Percentiles rank a stretch among this genome's conserved stretches.
These are phyloP conservation scores for Drosophila baimaii DNA, from an alignment of 1,140 invertebrate genomes.

Conservation along the genomic window DNA sequence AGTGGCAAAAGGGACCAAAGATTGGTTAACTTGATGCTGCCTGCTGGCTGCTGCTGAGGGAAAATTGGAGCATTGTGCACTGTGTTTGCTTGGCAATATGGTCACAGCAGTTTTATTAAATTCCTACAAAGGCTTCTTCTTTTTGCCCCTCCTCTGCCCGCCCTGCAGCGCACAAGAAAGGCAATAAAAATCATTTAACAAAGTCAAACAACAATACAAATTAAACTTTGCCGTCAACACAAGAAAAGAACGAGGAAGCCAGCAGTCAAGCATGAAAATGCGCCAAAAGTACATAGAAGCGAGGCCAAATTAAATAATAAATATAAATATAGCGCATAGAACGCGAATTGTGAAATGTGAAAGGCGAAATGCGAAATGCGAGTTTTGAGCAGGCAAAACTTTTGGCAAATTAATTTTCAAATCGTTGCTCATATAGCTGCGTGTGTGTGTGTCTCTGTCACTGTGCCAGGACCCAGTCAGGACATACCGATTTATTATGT, in stretches of 20 bases:
- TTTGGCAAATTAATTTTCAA: slow-evolving; percentile 73
- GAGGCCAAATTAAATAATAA: slow-evolving; percentile 77
- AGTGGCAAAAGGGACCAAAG: slow-evolving; percentile 30
- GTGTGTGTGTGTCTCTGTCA: slow-evolving; percentile 39
- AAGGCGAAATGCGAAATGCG: slow-evolving; percentile 17
- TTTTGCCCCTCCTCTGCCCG: not conserved
- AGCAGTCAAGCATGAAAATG: slow-evolving; percentile 64
- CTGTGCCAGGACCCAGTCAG: slow-evolving; percentile 29
- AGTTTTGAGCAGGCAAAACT: slow-evolving; percentile 54
- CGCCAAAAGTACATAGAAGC: slow-evolving; percentile 73
- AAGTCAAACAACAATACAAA: slow-evolving; percentile 83
- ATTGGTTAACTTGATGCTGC: slow-evolving; percentile 32
- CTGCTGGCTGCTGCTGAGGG: slow-evolving; percentile 3
- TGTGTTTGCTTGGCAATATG: slow-evolving; percentile 79
- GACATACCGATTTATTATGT: slow-evolving; percentile 71
- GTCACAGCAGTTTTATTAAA: slow-evolving; percentile 79
- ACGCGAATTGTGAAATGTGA: slow-evolving; percentile 48
- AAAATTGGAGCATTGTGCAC: slow-evolving; percentile 59
- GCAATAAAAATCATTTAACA: slow-evolving; percentile 83
- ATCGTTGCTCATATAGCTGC: slow-evolving; percentile 47
- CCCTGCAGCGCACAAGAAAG: slow-evolving; percentile 39
- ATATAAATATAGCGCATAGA: slow-evolving; percentile 71
- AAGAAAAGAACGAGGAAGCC: slow-evolving; percentile 47
- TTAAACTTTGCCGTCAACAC: slow-evolving; percentile 81
- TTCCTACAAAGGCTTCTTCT: slow-evolving; percentile 76